Base-by-base conservation (phyloP, 2,888 invertebrate species). In the Antitype chi region DNA sequence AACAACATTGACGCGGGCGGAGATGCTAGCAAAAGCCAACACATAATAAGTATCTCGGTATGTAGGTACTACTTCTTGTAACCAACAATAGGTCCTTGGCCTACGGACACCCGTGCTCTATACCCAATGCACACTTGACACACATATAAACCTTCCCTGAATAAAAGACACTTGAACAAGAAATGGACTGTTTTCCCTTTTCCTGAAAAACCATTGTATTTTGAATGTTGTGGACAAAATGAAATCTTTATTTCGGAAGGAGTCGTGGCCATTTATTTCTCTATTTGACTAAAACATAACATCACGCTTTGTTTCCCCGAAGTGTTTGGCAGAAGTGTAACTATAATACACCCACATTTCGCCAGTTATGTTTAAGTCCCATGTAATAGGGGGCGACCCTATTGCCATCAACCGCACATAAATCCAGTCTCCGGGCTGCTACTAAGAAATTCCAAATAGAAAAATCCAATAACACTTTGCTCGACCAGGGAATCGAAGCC, bases 61-160 rank as follows among this genome's bases (percentile, higher is more conserved):
- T 59, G 15, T 9, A 43, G 43, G 8, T 38, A 15, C 49, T 23
- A 43, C 49, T n/a, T 64, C 4, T 38, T 52, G 28, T 66, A n/a
- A 32, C 47, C 25, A 68, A 55, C 43, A n/a, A 52, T 8, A 17
- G 0, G 38, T 25, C 43, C 78, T 52, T 69, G 57, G 52, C 79
- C 57, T 25, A 28, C 23, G 25, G 7, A 15, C 52, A 53, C 53
- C 43, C n/a, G 64, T 60, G 78, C 43, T 32, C 64, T 47, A 55
- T 2, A 55, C 62, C n/a, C 49, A 43, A 64, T 78, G 52, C 43
- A 67, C 66, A 38, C 73, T 78, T 78, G 67, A 80, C 81, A 66
- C 20, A 80, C 13, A 67, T 78, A 53, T 7, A 49, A 20, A 52
- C 63, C n/a, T 49, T n/a, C 52, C 28, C 52, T 49, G 13, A 23